A percentile compares a stretch with the other conserved stretches of the same genome.
Conservation (phyloP, 2,113 vertebrate species). For the Corydoras maculifer region DNA sequence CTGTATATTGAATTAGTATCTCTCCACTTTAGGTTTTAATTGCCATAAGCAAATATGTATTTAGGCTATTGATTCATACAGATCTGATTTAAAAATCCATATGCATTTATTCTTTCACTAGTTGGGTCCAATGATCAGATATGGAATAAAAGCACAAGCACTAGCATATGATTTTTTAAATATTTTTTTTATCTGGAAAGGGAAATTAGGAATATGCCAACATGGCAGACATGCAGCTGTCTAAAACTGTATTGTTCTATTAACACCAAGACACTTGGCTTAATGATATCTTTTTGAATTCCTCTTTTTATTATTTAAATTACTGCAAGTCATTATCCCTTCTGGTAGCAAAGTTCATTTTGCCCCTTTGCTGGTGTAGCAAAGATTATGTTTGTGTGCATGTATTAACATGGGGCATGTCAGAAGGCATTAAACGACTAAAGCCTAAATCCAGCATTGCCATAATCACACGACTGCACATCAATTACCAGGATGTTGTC, state of each 20-base stretch:
- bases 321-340: background rate
- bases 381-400: background rate
- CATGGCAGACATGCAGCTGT: too few species aligned
- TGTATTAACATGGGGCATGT: background rate
- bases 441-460: background rate
- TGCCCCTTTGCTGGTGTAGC: background rate
- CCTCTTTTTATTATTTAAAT: background rate
- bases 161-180: too few species aligned
- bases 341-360: background rate
- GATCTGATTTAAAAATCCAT: too few species aligned
- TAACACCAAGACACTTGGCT: background rate
- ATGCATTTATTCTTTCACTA: too few species aligned
- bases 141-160: too few species aligned
- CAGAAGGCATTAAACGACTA: background rate
- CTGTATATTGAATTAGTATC: conserved; percentile 60
- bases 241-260: too few species aligned
- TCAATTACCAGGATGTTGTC: conserved; percentile 20
- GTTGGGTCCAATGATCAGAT: too few species aligned
- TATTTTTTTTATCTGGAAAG: too few species aligned
- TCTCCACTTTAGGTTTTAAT: conserved; percentile 64
- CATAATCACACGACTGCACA: conserved; percentile 7
- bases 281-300: background rate
- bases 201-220: too few species aligned
- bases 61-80: background rate
- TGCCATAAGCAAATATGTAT: conserved; percentile 35